phyloP scores from a whole-genome alignment of 1,140 invertebrate genomes.

The Drosophila novamexicana region DNA sequence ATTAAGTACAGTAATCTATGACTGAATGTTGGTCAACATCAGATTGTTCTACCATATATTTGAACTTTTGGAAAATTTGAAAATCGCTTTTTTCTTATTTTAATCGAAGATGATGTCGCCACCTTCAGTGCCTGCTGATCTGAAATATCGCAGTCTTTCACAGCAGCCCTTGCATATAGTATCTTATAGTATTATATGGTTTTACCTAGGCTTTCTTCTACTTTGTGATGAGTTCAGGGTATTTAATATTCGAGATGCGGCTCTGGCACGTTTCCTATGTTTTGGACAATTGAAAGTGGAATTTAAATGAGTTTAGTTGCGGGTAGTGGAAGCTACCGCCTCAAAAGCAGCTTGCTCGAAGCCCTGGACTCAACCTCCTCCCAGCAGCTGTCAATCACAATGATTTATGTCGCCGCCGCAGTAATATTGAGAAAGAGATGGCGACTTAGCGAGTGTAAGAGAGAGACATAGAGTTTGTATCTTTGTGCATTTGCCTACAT shows the following conservation, averaged over 20 bases:
- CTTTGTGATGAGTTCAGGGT: background rate
- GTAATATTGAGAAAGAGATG: conserved; percentile 34
- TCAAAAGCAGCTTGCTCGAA: conserved; percentile 10
- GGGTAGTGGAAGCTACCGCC: conserved; percentile 53
- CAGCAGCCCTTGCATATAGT: no score
- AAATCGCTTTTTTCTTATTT: no score
- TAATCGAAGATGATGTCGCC: no score
- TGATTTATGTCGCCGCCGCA: conserved; percentile 80
- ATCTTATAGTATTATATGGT: no score
- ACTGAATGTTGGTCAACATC: no score
- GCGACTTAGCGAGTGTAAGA: conserved; percentile 6
- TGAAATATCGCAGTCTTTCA: no score
- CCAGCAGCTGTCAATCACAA: conserved; percentile 81
- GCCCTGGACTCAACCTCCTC: conserved; percentile 41
- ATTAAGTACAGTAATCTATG: no score
- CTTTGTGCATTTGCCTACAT: conserved; percentile 77
- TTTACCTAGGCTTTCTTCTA: no score
- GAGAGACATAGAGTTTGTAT: conserved; percentile 33
- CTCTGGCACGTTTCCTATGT: conserved; percentile 31
- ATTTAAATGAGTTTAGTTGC: conserved; percentile 82
- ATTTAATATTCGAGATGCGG: background rate
- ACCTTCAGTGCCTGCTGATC: no score
- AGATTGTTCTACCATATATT: no score
- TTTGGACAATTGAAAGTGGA: conserved; percentile 78
- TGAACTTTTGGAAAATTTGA: no score